Evolutionary conservation across 2,113 vertebrate species (phyloP).

Genomic region (Chlamydotis undulata): DNA sequence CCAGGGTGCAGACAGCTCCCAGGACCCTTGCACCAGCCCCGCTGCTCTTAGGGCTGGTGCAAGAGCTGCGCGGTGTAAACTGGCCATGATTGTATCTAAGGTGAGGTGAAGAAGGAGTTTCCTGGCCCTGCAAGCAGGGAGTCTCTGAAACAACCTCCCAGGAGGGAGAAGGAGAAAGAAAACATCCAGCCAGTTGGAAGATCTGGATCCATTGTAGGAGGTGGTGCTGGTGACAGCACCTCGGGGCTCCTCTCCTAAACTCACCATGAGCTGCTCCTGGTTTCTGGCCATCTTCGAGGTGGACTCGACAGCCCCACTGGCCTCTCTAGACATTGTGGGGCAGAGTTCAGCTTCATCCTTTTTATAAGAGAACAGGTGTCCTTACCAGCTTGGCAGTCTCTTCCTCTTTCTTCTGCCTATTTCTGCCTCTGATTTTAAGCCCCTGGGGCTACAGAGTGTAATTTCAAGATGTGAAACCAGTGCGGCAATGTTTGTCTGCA

Average conservation of each 20-base stretch:
- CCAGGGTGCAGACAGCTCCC: background rate
- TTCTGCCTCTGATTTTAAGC: background rate
- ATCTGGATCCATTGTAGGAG: background rate
- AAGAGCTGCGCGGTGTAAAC: background rate
- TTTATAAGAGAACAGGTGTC: background rate
- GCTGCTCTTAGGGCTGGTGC: background rate
- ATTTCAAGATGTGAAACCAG: constrained; percentile 30
- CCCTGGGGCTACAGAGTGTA: background rate
- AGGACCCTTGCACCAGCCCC: background rate
- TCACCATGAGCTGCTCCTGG: background rate
- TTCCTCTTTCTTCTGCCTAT: constrained; percentile 39
- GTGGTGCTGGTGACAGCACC: background rate
- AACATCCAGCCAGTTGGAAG: background rate
- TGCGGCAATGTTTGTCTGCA: background rate
- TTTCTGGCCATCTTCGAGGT: background rate
- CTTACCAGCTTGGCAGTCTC: background rate
- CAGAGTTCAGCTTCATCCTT: background rate
- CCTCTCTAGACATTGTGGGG: background rate
- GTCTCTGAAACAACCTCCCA: background rate
- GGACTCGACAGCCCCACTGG: background rate
- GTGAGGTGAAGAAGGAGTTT: background rate
- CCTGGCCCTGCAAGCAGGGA: background rate
- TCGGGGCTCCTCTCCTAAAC: background rate
- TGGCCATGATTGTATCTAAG: background rate
- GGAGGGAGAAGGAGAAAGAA: background rate